Percentiles rank a stretch among this genome's conserved stretches.
These are phyloP conservation scores for Caenorhabditis tropicalis DNA, from an alignment of 1,140 invertebrate species.

Conservation along the genomic window DNA sequence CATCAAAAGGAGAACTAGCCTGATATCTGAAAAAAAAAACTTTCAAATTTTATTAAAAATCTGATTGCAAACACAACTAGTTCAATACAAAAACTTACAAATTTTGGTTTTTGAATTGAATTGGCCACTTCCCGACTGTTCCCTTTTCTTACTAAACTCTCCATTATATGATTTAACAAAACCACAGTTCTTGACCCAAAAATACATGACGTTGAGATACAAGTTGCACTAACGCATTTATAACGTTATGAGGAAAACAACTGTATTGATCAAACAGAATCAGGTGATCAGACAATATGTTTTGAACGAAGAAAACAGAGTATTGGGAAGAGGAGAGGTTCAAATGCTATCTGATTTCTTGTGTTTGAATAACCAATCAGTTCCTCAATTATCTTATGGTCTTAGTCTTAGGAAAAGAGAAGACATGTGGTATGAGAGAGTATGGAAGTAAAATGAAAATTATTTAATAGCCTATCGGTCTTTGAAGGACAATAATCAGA, in stretches of 20 bases:
- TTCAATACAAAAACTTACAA: not conserved
- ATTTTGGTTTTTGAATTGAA: not conserved
- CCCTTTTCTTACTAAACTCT: too few species aligned
- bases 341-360: not conserved
- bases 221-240: not conserved
- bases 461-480: not conserved
- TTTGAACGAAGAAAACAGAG: not conserved
- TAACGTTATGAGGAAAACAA: not conserved
- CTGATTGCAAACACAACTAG: too few species aligned
- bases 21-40: not conserved
- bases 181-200: not conserved
- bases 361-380: too few species aligned
- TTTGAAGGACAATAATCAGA: not conserved
- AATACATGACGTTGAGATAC: not conserved
- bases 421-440: not conserved
- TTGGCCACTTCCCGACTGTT: too few species aligned
- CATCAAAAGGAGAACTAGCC: not conserved
- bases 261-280: not conserved
- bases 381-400: too few species aligned
- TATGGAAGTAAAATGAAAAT: too few species aligned
- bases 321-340: not conserved
- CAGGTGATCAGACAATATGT: not conserved
- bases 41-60: not conserved
- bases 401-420: not conserved
- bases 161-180: not conserved